Evolutionary conservation across 2,888 invertebrate genomes (phyloP), one percentile per base, ranked within the genome.

Genomic region (Tetrapedia diversipes): DNA sequence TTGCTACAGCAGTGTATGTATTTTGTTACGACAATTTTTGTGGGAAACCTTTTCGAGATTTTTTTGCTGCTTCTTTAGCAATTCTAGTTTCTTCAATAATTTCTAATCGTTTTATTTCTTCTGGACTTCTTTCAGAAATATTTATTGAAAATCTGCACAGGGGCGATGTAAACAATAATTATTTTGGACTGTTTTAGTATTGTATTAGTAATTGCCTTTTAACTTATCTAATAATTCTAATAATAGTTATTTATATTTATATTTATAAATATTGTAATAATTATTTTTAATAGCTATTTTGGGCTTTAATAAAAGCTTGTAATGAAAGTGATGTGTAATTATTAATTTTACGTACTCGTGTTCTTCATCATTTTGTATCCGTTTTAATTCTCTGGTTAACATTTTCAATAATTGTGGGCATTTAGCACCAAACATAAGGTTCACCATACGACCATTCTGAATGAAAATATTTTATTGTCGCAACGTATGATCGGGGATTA

Each of bases 371-470:
- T 86, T 89, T 68, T 90, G 88, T 14, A 90, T 74, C 63, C 88
- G 83, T 8, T 83, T 79, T 16, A 92, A 75, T 77, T 98, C 97
- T 32, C 94, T 93, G 39, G 94, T 93, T 61, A 98, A 95, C 57
- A 95, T 92, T 72, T 94, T 93, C 53, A 95, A 94, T 24, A 98
- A 93, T 69, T 95, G 94, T 0, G 98, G 98, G 0, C 97, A 96
- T 91, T 98, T 95, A 0, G 97, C 96, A 0, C 98, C 98, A 86
- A 97, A 96, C 90, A 97, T 94, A 32, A 97, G 94, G 86, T 95
- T 96, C 2, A 97, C 94, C 83, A 97, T 94, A 89, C 95, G 94
- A 0, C 97, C 96, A 64, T 95, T 93, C 98, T 98, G 88, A 10
- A 60, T 4, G 49, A 24, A 60, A 69, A 22, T 70, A 37, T 49